phyloP scores from a whole-genome alignment of 2,113 vertebrate genomes.

The Chiloscyllium plagiosum region DNA sequence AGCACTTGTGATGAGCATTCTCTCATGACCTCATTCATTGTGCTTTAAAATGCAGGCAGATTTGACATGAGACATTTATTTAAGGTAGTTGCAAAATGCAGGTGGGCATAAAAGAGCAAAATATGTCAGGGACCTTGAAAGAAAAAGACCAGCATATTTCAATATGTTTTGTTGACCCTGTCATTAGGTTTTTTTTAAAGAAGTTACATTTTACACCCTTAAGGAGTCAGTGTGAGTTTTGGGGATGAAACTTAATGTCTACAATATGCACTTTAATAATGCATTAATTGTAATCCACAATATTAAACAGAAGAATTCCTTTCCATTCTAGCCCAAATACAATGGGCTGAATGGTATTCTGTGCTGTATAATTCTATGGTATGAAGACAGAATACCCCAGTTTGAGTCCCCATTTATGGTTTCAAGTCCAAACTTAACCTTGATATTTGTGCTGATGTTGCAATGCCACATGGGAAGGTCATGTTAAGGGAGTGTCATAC shows the following conservation, averaged over 20 bases:
- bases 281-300: not conserved
- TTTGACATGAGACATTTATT: conserved; percentile 12
- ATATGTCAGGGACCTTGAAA: not conserved
- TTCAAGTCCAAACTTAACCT: not conserved
- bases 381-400: not conserved
- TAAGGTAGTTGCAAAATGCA: not conserved
- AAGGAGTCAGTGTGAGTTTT: not conserved
- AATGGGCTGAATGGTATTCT: not conserved
- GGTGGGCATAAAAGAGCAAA: not conserved
- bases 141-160: not conserved
- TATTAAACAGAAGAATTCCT: not conserved
- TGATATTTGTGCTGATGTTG: not conserved
- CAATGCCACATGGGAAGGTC: not conserved
- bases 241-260: not conserved
- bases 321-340: not conserved
- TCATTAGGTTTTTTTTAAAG: not conserved
- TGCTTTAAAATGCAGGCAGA: conserved; percentile 3
- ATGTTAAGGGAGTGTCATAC: not conserved
- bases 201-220: not conserved
- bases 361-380: not conserved
- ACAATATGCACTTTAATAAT: not conserved
- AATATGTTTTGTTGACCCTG: not conserved
- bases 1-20: not conserved
- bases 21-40: conserved; percentile 19
- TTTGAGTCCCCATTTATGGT: not conserved